Base-by-base conservation (phyloP, 2,113 vertebrate genomes). In the Azemiops feae region DNA sequence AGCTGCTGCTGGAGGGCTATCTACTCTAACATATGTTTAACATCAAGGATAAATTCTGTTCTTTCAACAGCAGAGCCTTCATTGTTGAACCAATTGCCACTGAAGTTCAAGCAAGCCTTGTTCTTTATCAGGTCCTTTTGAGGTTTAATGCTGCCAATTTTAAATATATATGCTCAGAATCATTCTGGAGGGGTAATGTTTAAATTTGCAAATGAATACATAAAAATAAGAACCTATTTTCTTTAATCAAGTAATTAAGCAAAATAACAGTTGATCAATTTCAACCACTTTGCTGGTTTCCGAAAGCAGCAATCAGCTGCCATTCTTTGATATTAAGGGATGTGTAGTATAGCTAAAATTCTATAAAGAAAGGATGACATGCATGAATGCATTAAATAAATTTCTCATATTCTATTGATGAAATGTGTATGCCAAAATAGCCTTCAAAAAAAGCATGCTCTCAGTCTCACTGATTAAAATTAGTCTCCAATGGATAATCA, bases 401-500 rank as follows among this genome's bases (percentile, higher is more conserved):
- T 81, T 81, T 81, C 74, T 43, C 74, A 22, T 43, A 81, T 81
- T 81, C 74, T 81, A 81, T 81, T 81, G 74, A 81, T 81, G 74
- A 81, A 81, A 81, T 43, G 74, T 81, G 74, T 81, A 20, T 90
- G 64, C 58, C 43, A 90, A 90, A 69, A 90, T 52, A 74, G 30
- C 60, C 64, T 74, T 22, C 20, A 34, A 74, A 69, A 64, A 34
- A 52, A n/a, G 34, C 34, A 8, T 81, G 64, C n/a, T 53, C 64
- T 85, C 64, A 54, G 39, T 45, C 39, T 60, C 34, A 27, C 54
- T 86, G 25, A 86, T 85, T 58, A 86, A 45, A 91, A 57, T 86
- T 91, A 47, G 25, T 45, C 91, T 74, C 81, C 27, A 86, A 43
- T 57, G 90, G 54, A 54, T 45, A 91, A 91, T 91, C 69, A 85